These are phyloP conservation scores for Sebastes itinus DNA, from an alignment of 2,797 vertebrate genomes.

Conservation along the genomic window DNA sequence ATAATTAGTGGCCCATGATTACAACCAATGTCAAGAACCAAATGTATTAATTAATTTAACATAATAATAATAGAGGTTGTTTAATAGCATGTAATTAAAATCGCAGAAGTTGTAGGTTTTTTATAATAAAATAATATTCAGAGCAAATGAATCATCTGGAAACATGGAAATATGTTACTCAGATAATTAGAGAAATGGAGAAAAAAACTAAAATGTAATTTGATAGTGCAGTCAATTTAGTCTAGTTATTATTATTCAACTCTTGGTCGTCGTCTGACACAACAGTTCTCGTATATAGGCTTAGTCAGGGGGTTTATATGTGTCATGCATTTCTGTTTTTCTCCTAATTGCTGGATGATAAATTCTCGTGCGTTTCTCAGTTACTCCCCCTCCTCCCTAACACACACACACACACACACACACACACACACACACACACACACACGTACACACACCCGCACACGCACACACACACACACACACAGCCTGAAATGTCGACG, in stretches of 20 bases:
- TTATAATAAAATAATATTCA: not conserved
- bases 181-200: not conserved
- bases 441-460: not conserved
- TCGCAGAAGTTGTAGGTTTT: not conserved
- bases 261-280: not conserved
- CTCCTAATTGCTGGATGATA: constrained; percentile 32
- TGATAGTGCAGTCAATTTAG: not conserved
- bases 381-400: constrained; percentile 6
- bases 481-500: constrained; percentile 10
- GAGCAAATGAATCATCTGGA: not conserved
- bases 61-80: not conserved
- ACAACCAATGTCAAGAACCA: not conserved
- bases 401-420: constrained; percentile 7
- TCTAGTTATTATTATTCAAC: not conserved
- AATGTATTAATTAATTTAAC: not conserved
- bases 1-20: no score
- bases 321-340: constrained; percentile 10
- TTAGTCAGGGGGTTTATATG: constrained; percentile 1
- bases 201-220: not conserved
- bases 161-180: not conserved
- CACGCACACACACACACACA: constrained; percentile 5
- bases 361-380: constrained; percentile 17
- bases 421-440: constrained; percentile 17
- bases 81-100: not conserved
- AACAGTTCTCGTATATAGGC: not conserved